Base-by-base conservation (phyloP, 1,140 invertebrate genomes). In the Glossosoma conforme region DNA sequence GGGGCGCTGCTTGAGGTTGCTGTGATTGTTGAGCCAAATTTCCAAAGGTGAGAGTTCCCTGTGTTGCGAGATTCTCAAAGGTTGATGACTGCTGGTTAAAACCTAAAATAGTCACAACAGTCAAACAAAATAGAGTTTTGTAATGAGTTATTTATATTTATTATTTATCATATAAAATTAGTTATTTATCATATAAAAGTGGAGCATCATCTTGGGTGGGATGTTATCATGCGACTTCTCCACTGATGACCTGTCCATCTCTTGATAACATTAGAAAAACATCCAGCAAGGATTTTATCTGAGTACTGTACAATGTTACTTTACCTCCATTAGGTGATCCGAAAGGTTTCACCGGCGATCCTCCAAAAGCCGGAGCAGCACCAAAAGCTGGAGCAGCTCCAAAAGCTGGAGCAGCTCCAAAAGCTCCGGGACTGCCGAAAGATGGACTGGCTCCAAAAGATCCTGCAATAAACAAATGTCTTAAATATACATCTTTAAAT, bases 11-110 rank as follows among this genome's bases (percentile, higher is more conserved):
- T 33, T 61, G 63, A 2, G 55, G 59, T 30, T 58, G 64, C 1
- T 59, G 60, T 11, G 67, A 63, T 32, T 72, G 69, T 33, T 74
- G 70, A 3, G 72, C 72, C 6, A 74, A 54, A 58, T 73, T 74
- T 11, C 72, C 72, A 53, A 74, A 74, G 0, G 69, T 69, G n/a
- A 73, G 54, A 17, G 69, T 73, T 56, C 72, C 73, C 56, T 74
- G 72, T 3, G 64, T 68, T 1, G 72, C 72, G 42, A 74, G 47
- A 56, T 52, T 70, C 56, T 74, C 72, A 56, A 74, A 74, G 13
- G 68, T 72, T 0, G 70, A 58, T 44, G 69, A 71, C 5, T 71
- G 72, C 33, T 72, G 70, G 0, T 65, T 66, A 49, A 72, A 74
- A 46, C 61, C 68, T 70, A 58, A 9, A 24, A 13, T 22, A 10